Base-by-base conservation (phyloP, 2,113 vertebrate genomes). In the Oreotrochilus melanogaster region DNA sequence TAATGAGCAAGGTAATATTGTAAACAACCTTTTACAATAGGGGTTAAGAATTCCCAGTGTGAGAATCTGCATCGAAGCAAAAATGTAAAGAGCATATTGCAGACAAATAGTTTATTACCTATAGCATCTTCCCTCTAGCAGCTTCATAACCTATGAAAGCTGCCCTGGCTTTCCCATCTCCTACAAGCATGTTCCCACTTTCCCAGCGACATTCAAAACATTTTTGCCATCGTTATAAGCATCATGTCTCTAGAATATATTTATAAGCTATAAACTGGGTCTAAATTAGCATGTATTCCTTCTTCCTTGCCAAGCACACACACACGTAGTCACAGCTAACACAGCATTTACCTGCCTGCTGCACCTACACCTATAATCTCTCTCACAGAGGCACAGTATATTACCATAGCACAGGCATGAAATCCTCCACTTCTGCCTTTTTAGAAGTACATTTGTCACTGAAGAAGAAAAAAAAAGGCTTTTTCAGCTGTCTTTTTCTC, bases 121-220 rank as follows among this genome's bases (percentile, higher is more conserved):
- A 62, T 6, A 71, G 11, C 33, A 47, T 18, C 12, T 4, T 2
- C 18, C 9, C 13, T 45, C 10, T 39, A 39, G 57, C 30, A 75
- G 31, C 43, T 67, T 66, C 5, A 2, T 50, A 42, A 6, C 9
- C 31, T 11, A 2, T 30, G 10, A 73, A 61, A 69, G 31, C 47
- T 50, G 8, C 21, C 31, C 31, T 31, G 24, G 10, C 50, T 43
- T 75, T 78, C 61, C 30, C 50, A 24, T 39, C 37, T 37, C 28
- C 22, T 62, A 22, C 15, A 15, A 67, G 19, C 27, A n/a, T 0
- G 0, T 30, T 91, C 23, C 37, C 14, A 0, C 22, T 78, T 74
- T 43, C 13, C 35, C 28, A 17, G 24, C 31, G 42, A 58, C 8
- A 21, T 33, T 70, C 16, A 62, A 58, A 80, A 51, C 1, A 5